Evolutionary conservation across 2,797 vertebrate genomes (phyloP).

Genomic region (Phoebastria nigripes): DNA sequence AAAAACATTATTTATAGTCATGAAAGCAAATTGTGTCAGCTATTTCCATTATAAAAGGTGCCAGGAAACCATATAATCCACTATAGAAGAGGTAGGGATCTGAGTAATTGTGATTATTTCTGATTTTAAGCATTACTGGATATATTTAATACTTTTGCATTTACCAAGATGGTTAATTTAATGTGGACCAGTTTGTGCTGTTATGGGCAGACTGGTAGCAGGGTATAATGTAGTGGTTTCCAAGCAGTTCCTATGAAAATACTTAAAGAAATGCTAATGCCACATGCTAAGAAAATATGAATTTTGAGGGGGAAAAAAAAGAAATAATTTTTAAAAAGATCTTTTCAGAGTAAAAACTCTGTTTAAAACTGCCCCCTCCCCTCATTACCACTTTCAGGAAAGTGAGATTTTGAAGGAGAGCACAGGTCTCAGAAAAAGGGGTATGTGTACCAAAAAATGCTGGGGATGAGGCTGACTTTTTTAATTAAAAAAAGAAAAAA

Average conservation of each 20-base stretch:
- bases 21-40: background rate
- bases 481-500: too few species aligned
- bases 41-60: background rate
- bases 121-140: background rate
- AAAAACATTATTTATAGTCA: background rate
- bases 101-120: background rate
- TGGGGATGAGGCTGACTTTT: background rate
- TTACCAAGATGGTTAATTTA: background rate
- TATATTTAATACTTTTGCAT: background rate
- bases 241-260: background rate
- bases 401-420: background rate
- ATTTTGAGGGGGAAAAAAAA: background rate
- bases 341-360: background rate
- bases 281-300: rapidly evolving
- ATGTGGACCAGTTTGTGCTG: background rate
- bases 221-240: background rate
- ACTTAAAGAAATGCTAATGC: background rate
- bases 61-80: background rate
- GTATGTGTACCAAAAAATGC: background rate
- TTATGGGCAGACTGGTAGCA: background rate
- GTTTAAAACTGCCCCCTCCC: background rate
- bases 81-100: background rate
- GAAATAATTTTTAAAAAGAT: background rate
- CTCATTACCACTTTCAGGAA: background rate
- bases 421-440: background rate